Conservation (phyloP, 2,113 vertebrate genomes). For the Forbesichthys agassizii region DNA sequence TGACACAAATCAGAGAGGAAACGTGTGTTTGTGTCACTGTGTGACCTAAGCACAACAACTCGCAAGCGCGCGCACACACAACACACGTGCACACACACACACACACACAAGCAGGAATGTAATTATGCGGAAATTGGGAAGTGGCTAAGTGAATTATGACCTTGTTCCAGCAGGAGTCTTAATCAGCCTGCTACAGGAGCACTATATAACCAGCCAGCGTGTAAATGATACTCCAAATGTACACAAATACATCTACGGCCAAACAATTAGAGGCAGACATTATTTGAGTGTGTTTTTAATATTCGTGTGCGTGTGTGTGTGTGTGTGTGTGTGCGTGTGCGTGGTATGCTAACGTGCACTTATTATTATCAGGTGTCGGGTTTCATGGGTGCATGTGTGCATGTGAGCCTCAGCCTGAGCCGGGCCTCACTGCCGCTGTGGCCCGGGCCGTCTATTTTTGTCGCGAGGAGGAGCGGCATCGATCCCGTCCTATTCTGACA, state of each 20-base stretch:
- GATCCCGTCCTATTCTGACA: slow-evolving; percentile 44
- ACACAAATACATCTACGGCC: too few species aligned
- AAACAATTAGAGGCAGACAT: background rate
- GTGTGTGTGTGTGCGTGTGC: slow-evolving; percentile 21
- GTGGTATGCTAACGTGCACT: background rate
- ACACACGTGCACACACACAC: too few species aligned
- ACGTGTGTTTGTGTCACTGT: slow-evolving; percentile 49
- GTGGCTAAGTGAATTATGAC: slow-evolving; percentile 80
- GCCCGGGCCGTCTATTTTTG: slow-evolving; percentile 60
- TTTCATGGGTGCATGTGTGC: slow-evolving; percentile 17
- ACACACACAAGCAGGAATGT: slow-evolving; percentile 44
- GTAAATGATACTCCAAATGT: slow-evolving; percentile 13
- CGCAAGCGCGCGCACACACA: slow-evolving; percentile 35
- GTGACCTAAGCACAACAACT: slow-evolving; percentile 25
- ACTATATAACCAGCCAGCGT: slow-evolving; percentile 29
- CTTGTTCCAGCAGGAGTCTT: slow-evolving; percentile 75
- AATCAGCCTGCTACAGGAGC: slow-evolving; percentile 60
- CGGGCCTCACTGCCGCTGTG: slow-evolving; percentile 2
- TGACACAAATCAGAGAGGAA: slow-evolving; percentile 73
- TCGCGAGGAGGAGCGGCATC: slow-evolving; percentile 41
- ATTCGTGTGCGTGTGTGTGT: background rate
- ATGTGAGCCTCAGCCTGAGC: slow-evolving; percentile 29
- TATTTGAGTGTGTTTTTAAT: background rate
- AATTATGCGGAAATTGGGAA: slow-evolving; percentile 79
- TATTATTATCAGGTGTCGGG: too few species aligned